Base-by-base conservation (phyloP, 1,140 invertebrate genomes). In the Neoseiulus cucumeris region DNA sequence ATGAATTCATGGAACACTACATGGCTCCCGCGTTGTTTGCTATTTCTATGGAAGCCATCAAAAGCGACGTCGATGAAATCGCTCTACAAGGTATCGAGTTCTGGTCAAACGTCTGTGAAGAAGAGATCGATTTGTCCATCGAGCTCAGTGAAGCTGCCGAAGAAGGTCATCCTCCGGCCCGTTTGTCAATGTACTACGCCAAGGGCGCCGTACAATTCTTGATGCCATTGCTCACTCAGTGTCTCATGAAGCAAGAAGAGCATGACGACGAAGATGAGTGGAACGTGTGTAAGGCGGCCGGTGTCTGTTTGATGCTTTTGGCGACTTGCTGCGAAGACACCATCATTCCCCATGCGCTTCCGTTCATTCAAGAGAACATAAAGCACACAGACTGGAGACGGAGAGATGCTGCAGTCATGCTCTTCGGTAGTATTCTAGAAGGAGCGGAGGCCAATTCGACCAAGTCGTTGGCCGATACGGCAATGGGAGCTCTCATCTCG, bases 61-160 rank as follows among this genome's bases (percentile, higher is more conserved):
- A 94, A 77, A 91, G 87, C 42, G 89, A 93, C 45, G 84, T 87
- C 66, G 92, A 98, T 79, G 91, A 97, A 70, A 86, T 99, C 47
- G 86, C 91, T 29, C 79, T 99, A 44, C 96, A 99, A 79, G 96
- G 96, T 69, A 98, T 99, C 76, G 96, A 99, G 76, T 99, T 99
- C 78, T 99, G 96, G 96, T 98, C 94, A 0, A 98, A 95, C 73
- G 94, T 98, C 0, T 95, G 94, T 73, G 96, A 99, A 78, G 95
- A 98, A 78, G 96, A 99, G 80, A 89, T 97, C 29, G 93, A 97
- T 77, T 78, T 99, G 68, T 84, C 87, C 4, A 91, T 96, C 74
- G 93, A 98, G 77, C 87, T 89, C 69, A 85, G 85, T 44, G 95
- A 98, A 71, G 93, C 93, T 33, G 79, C 80, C 33, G 93, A 98